Conservation (phyloP, 2,797 vertebrate species). For the Acridotheres tristis region DNA sequence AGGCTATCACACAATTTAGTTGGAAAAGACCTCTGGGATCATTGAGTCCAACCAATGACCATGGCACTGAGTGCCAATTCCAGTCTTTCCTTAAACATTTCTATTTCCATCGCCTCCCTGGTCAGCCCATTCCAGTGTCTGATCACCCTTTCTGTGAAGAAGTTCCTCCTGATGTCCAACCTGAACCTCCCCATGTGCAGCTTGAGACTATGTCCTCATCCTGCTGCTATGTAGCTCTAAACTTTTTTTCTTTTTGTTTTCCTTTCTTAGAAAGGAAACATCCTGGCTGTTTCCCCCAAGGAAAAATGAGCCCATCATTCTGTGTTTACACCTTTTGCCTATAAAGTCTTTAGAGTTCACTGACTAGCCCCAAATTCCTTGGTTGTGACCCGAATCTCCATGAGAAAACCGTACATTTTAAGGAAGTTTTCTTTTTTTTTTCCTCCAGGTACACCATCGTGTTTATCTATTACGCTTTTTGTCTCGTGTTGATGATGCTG, state of each 20-base stretch:
- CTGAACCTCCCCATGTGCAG: background rate
- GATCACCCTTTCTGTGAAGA: background rate
- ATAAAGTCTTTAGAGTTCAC: background rate
- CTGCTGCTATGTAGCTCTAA: background rate
- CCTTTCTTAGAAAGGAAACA: background rate
- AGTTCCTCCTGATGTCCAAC: background rate
- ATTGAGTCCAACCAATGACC: background rate
- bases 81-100: background rate
- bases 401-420: background rate
- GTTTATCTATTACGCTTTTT: constrained; percentile 96
- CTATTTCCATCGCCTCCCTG: background rate
- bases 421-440: background rate
- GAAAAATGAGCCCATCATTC: background rate
- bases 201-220: background rate
- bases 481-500: constrained; percentile 95
- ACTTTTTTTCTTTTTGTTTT: background rate
- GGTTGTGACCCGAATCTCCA: background rate
- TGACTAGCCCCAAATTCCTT: background rate
- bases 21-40: background rate
- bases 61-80: background rate
- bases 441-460: constrained; percentile 91
- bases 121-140: background rate
- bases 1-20: accelerated
- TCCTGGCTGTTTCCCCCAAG: background rate
- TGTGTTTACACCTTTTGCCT: background rate